A percentile compares a stretch with the other conserved stretches of the same genome.
phyloP scores from a whole-genome alignment of 1,140 invertebrate genomes.

The Drosophila ficusphila region DNA sequence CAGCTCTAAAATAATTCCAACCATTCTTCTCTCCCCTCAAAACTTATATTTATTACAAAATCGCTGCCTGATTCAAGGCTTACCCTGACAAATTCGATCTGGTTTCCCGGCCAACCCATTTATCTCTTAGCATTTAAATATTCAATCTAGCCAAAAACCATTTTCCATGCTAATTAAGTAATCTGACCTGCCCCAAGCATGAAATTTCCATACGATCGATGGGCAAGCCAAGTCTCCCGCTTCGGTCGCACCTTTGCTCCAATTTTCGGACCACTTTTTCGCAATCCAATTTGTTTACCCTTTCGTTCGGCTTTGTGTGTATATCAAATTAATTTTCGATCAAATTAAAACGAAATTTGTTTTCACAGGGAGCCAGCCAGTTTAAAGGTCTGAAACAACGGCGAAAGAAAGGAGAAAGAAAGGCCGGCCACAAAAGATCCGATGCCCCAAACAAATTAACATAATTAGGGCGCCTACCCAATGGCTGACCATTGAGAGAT shows the following conservation, averaged over 20 bases:
- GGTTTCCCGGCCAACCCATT: slow-evolving; percentile 9
- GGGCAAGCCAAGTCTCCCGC: background rate
- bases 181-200: slow-evolving; percentile 51
- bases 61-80: slow-evolving; percentile 26
- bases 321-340: slow-evolving; percentile 68
- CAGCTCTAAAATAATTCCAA: no score
- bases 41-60: slow-evolving; percentile 21
- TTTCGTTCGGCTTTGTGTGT: slow-evolving; percentile 41
- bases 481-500: slow-evolving; percentile 42
- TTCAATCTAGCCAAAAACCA: slow-evolving; percentile 33
- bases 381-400: slow-evolving; percentile 14
- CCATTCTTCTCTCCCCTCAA: background rate
- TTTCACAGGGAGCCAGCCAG: slow-evolving; percentile 40
- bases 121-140: slow-evolving; percentile 8
- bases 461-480: slow-evolving; percentile 71
- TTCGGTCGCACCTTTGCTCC: slow-evolving; percentile 37
- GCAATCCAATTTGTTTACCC: slow-evolving; percentile 61
- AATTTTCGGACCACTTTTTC: slow-evolving; percentile 49
- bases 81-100: slow-evolving; percentile 21
- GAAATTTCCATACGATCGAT: slow-evolving; percentile 16
- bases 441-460: slow-evolving; percentile 53
- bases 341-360: slow-evolving; percentile 65
- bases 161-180: slow-evolving; percentile 47
- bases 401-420: slow-evolving; percentile 34
- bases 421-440: slow-evolving; percentile 26